A percentile compares a stretch with the other conserved stretches of the same genome.
These are phyloP conservation scores for Copsychus sechellarum DNA, from an alignment of 2,113 vertebrate genomes.

Conservation along the genomic window DNA sequence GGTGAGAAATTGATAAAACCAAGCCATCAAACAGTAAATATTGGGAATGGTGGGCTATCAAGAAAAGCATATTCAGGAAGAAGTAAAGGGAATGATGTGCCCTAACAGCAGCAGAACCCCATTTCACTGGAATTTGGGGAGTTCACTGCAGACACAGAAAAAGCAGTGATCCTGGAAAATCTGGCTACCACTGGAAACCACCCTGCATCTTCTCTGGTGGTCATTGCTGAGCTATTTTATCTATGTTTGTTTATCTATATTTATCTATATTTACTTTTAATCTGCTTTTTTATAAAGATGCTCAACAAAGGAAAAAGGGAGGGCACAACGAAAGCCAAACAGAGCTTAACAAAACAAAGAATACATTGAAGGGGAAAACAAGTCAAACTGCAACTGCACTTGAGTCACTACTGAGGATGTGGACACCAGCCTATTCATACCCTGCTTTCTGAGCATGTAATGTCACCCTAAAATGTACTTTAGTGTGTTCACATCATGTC, in stretches of 20 bases:
- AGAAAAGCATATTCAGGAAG: not conserved
- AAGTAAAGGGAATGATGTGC: not conserved
- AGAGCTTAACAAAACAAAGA: conserved; percentile 49
- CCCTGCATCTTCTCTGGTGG: not conserved
- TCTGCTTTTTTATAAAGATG: not conserved
- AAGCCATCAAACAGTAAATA: not conserved
- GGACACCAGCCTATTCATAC: not conserved
- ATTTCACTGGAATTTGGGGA: not conserved
- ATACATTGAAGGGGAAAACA: conserved; percentile 14
- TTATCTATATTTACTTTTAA: not conserved
- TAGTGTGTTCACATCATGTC: fast-evolving
- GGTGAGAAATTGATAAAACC: not conserved
- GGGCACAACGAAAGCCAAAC: not conserved
- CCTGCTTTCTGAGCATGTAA: not conserved
- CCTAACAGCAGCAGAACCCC: not conserved
- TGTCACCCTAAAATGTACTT: not conserved
- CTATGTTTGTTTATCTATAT: too few species aligned
- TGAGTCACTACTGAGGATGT: not conserved
- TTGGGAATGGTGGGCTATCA: not conserved
- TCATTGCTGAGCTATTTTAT: not conserved
- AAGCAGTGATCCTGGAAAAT: not conserved
- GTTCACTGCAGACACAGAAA: not conserved
- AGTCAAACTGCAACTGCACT: conserved; percentile 26
- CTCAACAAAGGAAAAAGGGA: not conserved
- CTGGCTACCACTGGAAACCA: not conserved